A percentile compares a stretch with the other conserved stretches of the same genome.
These are phyloP conservation scores for Chrysina gloriosa DNA, from an alignment of 2,888 invertebrate genomes.

Conservation along the genomic window DNA sequence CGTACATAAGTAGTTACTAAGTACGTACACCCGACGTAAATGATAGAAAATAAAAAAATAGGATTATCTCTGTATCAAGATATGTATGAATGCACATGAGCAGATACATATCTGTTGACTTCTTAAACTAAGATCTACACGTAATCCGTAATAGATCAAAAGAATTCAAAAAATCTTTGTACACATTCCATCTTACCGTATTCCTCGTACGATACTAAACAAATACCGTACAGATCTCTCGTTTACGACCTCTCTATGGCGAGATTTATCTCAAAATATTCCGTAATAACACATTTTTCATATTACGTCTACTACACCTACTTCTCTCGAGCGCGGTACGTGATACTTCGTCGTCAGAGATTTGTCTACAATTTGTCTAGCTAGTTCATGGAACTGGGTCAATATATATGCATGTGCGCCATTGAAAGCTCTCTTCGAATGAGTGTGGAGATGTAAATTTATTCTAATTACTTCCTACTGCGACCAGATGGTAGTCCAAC, in stretches of 20 bases:
- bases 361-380: constrained; percentile 35
- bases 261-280: neutral
- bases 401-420: constrained; percentile 13
- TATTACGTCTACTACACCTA: neutral
- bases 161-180: too few relatives aligned
- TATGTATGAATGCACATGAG: too few relatives aligned
- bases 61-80: too few relatives aligned
- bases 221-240: neutral
- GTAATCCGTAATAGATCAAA: too few relatives aligned
- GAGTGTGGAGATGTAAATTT: constrained; percentile 27
- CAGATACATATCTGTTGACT: too few relatives aligned
- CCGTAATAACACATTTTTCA: neutral
- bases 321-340: constrained; percentile 2
- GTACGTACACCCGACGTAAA: too few relatives aligned
- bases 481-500: constrained; percentile 31
- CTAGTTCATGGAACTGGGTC: constrained; percentile 18
- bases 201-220: neutral
- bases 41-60: too few relatives aligned
- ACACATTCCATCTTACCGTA: neutral
- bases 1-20: too few relatives aligned
- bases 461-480: constrained; percentile 36
- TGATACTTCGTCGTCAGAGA: constrained; percentile 21
- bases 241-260: neutral
- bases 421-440: constrained; percentile 21
- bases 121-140: too few relatives aligned